Conservation (phyloP, 2,888 invertebrate genomes). For the Diaphora mendica region DNA sequence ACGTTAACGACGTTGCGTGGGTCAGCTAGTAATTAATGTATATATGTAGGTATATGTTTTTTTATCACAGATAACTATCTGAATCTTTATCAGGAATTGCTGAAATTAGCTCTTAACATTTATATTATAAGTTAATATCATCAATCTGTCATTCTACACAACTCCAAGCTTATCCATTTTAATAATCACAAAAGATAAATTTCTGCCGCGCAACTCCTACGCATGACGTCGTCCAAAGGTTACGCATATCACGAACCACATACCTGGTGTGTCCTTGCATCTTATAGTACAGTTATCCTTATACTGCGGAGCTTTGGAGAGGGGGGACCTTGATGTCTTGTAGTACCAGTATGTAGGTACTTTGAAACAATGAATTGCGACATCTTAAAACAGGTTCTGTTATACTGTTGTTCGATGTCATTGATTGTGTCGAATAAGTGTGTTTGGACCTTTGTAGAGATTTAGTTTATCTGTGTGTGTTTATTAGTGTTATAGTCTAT, state of each 20-base stretch:
- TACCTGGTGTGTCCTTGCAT: conserved; percentile 33
- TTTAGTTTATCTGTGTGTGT: neutral
- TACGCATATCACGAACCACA: conserved; percentile 16
- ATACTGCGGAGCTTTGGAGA: conserved; percentile 10
- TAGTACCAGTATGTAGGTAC: neutral
- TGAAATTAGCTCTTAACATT: no score
- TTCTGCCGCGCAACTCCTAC: neutral
- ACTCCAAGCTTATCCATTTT: neutral
- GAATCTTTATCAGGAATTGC: no score
- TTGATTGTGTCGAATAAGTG: neutral
- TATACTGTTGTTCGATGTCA: neutral
- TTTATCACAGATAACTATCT: no score
- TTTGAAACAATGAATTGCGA: conserved; percentile 1
- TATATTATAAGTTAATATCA: no score
- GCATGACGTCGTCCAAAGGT: conserved; percentile 12
- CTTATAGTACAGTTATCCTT: conserved; percentile 33
- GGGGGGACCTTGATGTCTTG: conserved; percentile 9
- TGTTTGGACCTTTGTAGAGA: neutral
- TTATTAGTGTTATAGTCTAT: neutral
- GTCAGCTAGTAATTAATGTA: no score
- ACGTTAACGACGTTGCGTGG: no score
- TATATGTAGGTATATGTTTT: no score
- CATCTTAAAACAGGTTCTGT: conserved; percentile 1
- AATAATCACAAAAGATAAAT: neutral
- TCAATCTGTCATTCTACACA: neutral